Evolutionary conservation across 2,888 invertebrate species (phyloP), one percentile per base, ranked within the genome.

Genomic region (Phortica magna): DNA sequence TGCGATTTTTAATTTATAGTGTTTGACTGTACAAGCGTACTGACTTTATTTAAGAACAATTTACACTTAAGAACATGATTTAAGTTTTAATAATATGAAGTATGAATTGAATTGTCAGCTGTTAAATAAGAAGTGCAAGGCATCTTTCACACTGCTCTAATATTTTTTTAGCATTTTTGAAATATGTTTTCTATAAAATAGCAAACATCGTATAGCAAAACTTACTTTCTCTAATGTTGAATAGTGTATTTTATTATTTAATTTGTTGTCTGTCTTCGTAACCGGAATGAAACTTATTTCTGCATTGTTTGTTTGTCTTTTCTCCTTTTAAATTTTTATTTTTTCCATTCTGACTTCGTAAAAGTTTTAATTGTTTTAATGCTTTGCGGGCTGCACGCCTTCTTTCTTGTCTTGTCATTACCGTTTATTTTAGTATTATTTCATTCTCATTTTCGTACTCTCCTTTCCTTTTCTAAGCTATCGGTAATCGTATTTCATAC

Each of bases 311-410:
- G 19, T 42, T 68, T 68, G 41, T 70, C 5, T 41, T 7, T 59
- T 31, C 1, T 12, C 57, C 57, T n/a, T 57, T 72, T n/a, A n/a
- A n/a, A n/a, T 74, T 53, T 31, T 22, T 65, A 9, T 53, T 65
- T 73, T 73, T 53, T 65, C 19, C 19, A 61, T 14, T 12, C 48
- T 19, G 59, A 61, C 19, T 22, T 61, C 7, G 59, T 61, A 7
- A 61, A 61, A 61, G 19, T 61, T 61, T 61, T 61, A 61, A 61
- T 61, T 61, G 59, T 61, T 61, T 61, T 61, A 17, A 61, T 61
- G 59, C 22, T 3, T 19, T 61, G 59, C 59, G 4, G 10, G 10
- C 10, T 61, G 22, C 59, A 61, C 22, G 22, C 59, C 7, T 61
- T 17, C 17, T 10, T 17, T 61, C 7, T 19, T 19, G 17, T 17